Conservation (phyloP, 2,113 vertebrate species). For the Paradoxurus hermaphroditus region DNA sequence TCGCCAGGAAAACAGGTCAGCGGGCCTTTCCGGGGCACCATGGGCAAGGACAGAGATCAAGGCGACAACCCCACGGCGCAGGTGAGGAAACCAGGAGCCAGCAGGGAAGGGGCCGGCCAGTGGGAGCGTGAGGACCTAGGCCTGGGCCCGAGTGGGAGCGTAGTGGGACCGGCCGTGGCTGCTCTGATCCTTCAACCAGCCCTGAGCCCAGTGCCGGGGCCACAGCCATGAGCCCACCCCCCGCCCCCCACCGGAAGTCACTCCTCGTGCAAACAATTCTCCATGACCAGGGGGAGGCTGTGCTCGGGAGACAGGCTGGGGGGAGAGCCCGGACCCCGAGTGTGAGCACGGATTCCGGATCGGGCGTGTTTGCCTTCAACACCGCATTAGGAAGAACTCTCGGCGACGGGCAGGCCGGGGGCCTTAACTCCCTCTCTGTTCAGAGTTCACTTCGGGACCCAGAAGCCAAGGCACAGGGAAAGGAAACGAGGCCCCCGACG, state of each 20-base stretch:
- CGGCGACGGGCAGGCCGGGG: rapidly evolving
- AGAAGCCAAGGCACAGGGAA: rapidly evolving
- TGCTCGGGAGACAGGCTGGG: rapidly evolving
- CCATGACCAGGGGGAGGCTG: rapidly evolving
- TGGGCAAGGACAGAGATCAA: neutral
- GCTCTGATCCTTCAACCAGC: rapidly evolving
- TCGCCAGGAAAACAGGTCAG: rapidly evolving
- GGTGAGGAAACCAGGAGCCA: neutral
- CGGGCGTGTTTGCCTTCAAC: rapidly evolving
- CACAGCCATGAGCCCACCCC: rapidly evolving
- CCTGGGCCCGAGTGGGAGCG: neutral
- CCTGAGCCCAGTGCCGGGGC: neutral
- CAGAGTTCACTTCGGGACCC: neutral
- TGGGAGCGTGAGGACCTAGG: rapidly evolving
- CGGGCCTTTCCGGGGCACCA: rapidly evolving
- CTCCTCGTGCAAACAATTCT: neutral
- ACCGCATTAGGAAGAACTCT: rapidly evolving
- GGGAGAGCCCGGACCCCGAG: neutral
- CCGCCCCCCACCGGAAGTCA: neutral
- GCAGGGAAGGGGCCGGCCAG: rapidly evolving
- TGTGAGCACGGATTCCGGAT: rapidly evolving
- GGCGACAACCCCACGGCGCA: rapidly evolving
- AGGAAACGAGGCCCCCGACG: rapidly evolving
- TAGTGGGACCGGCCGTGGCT: rapidly evolving
- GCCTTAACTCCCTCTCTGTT: rapidly evolving